Evolutionary conservation across 1,140 invertebrate genomes (phyloP).

Genomic region (Bombus ignitus): DNA sequence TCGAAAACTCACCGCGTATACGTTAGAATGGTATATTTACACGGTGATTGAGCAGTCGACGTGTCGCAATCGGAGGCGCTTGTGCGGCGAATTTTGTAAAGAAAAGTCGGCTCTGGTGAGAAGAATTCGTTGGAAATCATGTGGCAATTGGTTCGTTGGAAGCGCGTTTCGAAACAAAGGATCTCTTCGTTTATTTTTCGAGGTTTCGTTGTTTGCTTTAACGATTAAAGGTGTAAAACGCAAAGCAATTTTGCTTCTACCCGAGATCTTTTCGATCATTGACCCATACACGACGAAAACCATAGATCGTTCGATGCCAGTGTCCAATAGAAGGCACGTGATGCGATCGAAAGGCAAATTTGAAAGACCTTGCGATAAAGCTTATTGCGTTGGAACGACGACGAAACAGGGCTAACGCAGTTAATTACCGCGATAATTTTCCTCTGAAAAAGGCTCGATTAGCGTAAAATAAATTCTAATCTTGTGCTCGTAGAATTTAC

Average conservation of each 20-base stretch:
- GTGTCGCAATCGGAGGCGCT: background rate
- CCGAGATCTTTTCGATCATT: constrained; percentile 1
- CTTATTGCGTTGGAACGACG: constrained; percentile 10
- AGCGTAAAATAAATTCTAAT: too few species aligned
- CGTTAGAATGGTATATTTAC: background rate
- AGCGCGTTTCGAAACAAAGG: background rate
- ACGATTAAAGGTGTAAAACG: background rate
- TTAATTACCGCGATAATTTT: too few species aligned
- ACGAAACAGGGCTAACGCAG: background rate
- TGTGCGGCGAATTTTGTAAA: constrained; percentile 10
- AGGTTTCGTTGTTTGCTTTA: background rate
- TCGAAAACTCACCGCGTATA: background rate
- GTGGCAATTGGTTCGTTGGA: constrained; percentile 7
- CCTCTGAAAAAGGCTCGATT: too few species aligned
- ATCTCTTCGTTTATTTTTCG: background rate
- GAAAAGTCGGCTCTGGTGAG: background rate
- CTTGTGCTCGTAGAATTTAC: too few species aligned
- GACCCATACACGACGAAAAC: background rate
- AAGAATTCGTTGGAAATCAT: constrained; percentile 19
- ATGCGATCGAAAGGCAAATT: constrained; percentile 44
- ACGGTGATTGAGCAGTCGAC: background rate
- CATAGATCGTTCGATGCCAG: constrained; percentile 22
- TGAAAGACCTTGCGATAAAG: constrained; percentile 32
- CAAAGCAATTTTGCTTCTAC: background rate
- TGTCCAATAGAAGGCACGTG: background rate